Conservation (phyloP, 2,888 invertebrate species). For the Caenorhabditis plicata region DNA sequence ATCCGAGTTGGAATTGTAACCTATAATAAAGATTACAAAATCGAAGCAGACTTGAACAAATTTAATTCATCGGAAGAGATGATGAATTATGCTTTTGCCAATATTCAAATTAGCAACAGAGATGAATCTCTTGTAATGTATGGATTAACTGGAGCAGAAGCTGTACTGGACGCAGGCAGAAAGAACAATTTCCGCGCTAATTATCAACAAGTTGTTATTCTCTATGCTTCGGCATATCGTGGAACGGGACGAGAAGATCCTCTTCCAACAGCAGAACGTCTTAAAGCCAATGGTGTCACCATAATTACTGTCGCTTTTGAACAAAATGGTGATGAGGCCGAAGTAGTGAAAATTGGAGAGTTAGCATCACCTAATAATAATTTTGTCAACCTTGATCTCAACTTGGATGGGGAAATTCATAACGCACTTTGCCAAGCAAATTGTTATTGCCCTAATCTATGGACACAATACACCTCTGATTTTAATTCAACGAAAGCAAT, state of each 20-base stretch:
- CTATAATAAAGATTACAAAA: slow-evolving; percentile 5
- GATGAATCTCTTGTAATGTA: too few relatives aligned
- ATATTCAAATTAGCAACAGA: too few relatives aligned
- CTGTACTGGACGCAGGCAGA: slow-evolving; percentile 6
- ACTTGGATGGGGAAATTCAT: slow-evolving; percentile 27
- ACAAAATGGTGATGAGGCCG: slow-evolving; percentile 18
- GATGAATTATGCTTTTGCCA: slow-evolving; percentile 5
- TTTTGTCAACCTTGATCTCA: slow-evolving; percentile 16
- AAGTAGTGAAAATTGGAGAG: slow-evolving; percentile 6
- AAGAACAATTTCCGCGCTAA: slow-evolving; percentile 1
- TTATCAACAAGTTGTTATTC: slow-evolving; percentile 17
- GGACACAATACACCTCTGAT: slow-evolving; percentile 14
- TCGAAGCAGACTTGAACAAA: slow-evolving; percentile 8
- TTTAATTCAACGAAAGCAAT: slow-evolving; percentile 6
- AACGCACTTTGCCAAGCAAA: slow-evolving; percentile 24
- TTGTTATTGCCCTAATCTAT: slow-evolving; percentile 28
- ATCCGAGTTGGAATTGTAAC: slow-evolving; percentile 22
- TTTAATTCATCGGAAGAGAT: slow-evolving; percentile 16
- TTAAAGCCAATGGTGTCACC: slow-evolving; percentile 17
- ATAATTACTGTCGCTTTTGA: slow-evolving; percentile 31
- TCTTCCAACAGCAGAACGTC: slow-evolving; percentile 17
- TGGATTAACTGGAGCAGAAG: slow-evolving; percentile 9
- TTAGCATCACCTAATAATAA: slow-evolving; percentile 14
- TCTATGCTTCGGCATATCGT: slow-evolving; percentile 24
- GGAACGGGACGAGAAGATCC: slow-evolving; percentile 18